Base-by-base conservation (phyloP, 1,140 invertebrate species). In the Araneus ventricosus region DNA sequence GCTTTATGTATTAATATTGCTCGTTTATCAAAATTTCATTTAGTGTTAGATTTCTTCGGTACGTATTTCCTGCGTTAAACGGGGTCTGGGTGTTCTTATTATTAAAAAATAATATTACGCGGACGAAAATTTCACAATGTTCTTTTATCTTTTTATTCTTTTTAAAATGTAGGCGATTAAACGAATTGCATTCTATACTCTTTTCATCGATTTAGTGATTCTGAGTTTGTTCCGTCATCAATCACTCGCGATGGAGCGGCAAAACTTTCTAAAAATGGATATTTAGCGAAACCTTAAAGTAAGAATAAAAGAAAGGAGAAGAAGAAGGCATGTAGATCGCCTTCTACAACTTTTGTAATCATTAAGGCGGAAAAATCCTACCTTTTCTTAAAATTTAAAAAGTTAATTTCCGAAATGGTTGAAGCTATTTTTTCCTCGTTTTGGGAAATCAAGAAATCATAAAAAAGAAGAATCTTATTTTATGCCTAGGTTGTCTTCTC, bases 251-350 rank as follows among this genome's bases (percentile, higher is more conserved):
- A 63, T 22, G 59, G 22, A n/a, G 22, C n/a, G 22, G 59, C n/a
- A n/a, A 63, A 63, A 52, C 45, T 52, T 24, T 63, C 59, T 63
- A 63, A 63, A 61, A 63, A 63, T 63, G 59, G n/a, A 63, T n/a
- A 63, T 63, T 63, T 63, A 63, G 59, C 24, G 8, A 63, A n/a
- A n/a, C 24, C 7, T 63, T 63, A 7, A 63, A 63, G 20, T 7
- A n/a, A 63, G 7, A 6, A 4, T 52, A 52, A 52, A 52, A 52
- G 59, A n/a, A 63, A n/a, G n/a, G 24, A 63, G 24, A n/a, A 61
- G 7, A 20, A 61, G 24, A 61, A 63, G n/a, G 8, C 59, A 63
- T 63, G 59, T 63, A 22, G 59, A n/a, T 63, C n/a, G 59, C 22
- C 7, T 63, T 63, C 45, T 63, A 63, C 24, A 63, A n/a, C 59